Evolutionary conservation across 2,888 invertebrate genomes (phyloP).

Genomic region (Gonocerus acuteangulatus): DNA sequence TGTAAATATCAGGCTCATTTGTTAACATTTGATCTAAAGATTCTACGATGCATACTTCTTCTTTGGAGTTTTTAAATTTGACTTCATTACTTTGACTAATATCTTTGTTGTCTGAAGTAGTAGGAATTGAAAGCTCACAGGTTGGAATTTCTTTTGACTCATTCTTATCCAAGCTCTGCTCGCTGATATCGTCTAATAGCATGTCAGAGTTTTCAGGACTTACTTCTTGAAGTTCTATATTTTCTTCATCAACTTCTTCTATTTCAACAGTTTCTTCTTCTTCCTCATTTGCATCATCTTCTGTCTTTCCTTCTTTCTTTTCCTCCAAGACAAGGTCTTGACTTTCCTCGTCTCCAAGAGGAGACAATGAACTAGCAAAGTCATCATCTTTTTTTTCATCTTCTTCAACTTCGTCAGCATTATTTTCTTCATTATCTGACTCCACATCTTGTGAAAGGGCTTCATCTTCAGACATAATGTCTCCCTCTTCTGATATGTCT

Average conservation of each 20-base stretch:
- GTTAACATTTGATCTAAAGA: not conserved
- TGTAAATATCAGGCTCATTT: not conserved
- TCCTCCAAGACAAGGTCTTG: not conserved
- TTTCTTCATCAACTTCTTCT: conserved; percentile 4
- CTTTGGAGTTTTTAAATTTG: not conserved
- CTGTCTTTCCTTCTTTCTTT: not conserved
- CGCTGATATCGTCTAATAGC: not conserved
- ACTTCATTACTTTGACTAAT: not conserved
- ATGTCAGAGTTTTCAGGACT: not conserved
- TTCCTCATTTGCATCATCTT: not conserved
- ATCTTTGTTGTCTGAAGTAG: not conserved
- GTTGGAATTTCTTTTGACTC: too few relatives aligned
- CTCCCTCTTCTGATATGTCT: conserved; percentile 1
- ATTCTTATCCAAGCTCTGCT: not conserved
- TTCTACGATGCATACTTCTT: not conserved
- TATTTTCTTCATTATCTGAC: not conserved
- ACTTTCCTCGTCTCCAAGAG: not conserved
- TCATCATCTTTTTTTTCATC: not conserved
- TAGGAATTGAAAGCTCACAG: not conserved
- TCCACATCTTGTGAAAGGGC: not conserved
- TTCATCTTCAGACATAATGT: conserved; percentile 1
- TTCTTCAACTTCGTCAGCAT: not conserved
- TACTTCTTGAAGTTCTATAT: not conserved
- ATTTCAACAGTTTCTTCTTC: not conserved
- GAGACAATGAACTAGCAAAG: not conserved